A percentile compares a stretch with the other conserved stretches of the same genome.
Conservation (phyloP, 2,888 invertebrate genomes). For the Nowickia ferox region DNA sequence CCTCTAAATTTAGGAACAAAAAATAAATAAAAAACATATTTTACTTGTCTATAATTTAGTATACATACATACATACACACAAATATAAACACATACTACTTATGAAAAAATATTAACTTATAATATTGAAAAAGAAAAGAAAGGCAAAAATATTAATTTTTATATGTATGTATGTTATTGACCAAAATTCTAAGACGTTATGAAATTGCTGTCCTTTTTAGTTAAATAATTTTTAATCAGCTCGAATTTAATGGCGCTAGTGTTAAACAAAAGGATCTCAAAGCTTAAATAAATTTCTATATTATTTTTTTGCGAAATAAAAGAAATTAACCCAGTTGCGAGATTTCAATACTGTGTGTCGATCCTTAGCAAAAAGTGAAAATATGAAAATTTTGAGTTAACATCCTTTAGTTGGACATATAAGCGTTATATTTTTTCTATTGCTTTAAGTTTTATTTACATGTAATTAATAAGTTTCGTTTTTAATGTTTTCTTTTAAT, state of each 20-base stretch:
- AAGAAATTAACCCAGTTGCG: not conserved
- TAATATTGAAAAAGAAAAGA: conserved; percentile 26
- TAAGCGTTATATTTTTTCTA: conserved; percentile 8
- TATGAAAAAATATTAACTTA: conserved; percentile 33
- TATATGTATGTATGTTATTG: conserved; percentile 46
- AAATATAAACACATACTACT: not conserved
- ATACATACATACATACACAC: not conserved
- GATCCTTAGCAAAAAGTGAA: not conserved
- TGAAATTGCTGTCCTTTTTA: conserved; percentile 52
- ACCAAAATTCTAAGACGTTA: conserved; percentile 58
- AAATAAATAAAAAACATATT: conserved; percentile 35
- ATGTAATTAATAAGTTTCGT: conserved; percentile 1
- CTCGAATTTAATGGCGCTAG: conserved; percentile 47
- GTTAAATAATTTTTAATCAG: conserved; percentile 35
- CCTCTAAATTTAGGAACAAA: conserved; percentile 46
- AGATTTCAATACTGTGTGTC: not conserved
- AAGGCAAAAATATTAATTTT: conserved; percentile 43
- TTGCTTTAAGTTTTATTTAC: conserved; percentile 44
- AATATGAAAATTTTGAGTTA: not conserved
- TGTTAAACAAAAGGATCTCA: not conserved
- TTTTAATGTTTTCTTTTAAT: conserved; percentile 24
- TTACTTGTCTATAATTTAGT: conserved; percentile 60
- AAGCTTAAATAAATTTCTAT: not conserved
- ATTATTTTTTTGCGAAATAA: not conserved
- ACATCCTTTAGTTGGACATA: not conserved